Base-by-base conservation (phyloP, 2,888 invertebrate genomes). In the Labia minor region DNA sequence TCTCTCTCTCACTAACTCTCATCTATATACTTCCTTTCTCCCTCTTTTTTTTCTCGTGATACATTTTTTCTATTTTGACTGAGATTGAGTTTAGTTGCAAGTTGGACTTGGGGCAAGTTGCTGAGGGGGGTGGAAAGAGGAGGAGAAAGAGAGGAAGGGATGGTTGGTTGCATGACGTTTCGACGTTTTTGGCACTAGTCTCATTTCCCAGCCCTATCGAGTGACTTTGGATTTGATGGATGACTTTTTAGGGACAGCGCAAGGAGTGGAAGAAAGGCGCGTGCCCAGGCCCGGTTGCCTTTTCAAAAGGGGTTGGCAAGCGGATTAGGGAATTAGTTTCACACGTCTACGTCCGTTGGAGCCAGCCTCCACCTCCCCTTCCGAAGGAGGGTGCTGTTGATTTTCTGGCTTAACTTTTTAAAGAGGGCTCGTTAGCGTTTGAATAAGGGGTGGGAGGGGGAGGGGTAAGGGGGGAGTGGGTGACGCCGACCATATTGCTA, bases 161-260 rank as follows among this genome's bases (percentile, higher is more conserved):
- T n/a, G n/a, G n/a, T n/a, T n/a, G n/a, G n/a, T n/a, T n/a, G 26
- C 26, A 16, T 49, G 49, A 49, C 49, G 49, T 49, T 49, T 49
- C 49, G 49, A 49, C 14, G 49, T 4, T 49, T 49, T 49, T 49
- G 49, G 49, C 49, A 49, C 49, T 16, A 14, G 49, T 49, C 49
- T 49, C 49, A 49, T 49, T 49, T 49, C 49, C 49, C 49, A 49
- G 49, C 49, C 49, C 49, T 49, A 49, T 49, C 49, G n/a, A 49
- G 49, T 49, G 49, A 49, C 49, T 49, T 11, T 3, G 14, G 8
- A 49, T 49, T 49, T 49, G 49, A 49, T 49, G 49, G 49, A 49
- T 49, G 49, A 49, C 49, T 49, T 49, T 49, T 49, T 49, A 4
- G 49, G 26, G 26, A 3, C 26, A 26, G 26, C 26, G 26, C n/a